A percentile compares a stretch with the other conserved stretches of the same genome.
These are phyloP conservation scores for Zingel zingel DNA, from an alignment of 2,113 vertebrate genomes.

Conservation along the genomic window DNA sequence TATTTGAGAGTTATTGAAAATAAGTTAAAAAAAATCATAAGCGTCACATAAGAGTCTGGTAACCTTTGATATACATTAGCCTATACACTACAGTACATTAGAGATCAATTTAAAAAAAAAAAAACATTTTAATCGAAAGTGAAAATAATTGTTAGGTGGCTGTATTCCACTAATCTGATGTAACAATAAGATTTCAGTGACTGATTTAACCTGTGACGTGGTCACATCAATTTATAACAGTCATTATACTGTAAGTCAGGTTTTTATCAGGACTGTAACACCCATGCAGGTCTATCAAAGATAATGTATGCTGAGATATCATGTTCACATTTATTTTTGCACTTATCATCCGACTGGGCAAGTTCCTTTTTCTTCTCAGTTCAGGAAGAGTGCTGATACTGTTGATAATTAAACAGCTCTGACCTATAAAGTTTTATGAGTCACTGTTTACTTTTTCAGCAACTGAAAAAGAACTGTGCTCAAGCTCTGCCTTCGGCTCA, in stretches of 20 bases:
- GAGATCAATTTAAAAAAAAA: not conserved
- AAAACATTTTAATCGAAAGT: not conserved
- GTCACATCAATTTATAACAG: not conserved
- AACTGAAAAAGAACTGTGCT: not conserved
- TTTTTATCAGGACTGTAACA: conserved; percentile 36
- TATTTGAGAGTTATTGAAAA: too few relatives aligned
- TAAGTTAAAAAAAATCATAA: too few relatives aligned
- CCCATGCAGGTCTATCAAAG: conserved; percentile 35
- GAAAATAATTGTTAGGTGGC: not conserved
- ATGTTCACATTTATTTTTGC: conserved; percentile 37
- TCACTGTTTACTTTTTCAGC: conserved; percentile 60
- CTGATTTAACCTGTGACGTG: not conserved
- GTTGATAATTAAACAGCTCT: conserved; percentile 59
- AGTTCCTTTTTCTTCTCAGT: conserved; percentile 35
- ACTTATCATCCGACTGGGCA: conserved; percentile 56
- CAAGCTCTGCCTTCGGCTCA: not conserved
- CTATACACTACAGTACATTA: not conserved
- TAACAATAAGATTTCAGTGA: conserved; percentile 20
- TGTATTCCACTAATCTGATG: not conserved
- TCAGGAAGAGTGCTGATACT: conserved; percentile 30
- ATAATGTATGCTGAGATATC: conserved; percentile 59
- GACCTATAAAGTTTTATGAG: conserved; percentile 60
- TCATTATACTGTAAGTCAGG: not conserved
- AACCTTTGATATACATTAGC: not conserved
- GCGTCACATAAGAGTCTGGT: not conserved